phyloP scores from a whole-genome alignment of 2,888 invertebrate genomes.

The Apotomis capreana region DNA sequence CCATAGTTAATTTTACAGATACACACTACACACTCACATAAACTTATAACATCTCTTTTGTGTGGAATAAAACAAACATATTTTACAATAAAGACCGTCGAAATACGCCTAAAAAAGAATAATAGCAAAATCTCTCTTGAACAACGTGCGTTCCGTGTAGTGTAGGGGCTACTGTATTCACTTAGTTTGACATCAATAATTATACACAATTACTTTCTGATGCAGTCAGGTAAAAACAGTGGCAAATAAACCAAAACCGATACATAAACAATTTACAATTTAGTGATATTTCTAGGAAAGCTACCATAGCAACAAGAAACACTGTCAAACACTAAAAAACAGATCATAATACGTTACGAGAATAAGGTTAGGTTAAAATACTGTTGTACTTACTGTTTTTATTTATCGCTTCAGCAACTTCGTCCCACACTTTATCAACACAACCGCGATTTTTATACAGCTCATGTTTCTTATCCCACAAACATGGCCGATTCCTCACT shows the following conservation, averaged over 20 bases:
- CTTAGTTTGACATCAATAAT: background rate
- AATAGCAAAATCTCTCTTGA: background rate
- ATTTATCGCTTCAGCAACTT: slow-evolving; percentile 19
- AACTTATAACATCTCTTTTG: too few relatives aligned
- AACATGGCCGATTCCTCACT: slow-evolving; percentile 18
- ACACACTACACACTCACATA: too few relatives aligned
- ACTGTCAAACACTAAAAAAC: background rate
- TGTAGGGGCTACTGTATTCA: background rate
- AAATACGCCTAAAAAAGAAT: too few relatives aligned
- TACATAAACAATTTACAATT: background rate
- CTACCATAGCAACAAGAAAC: background rate
- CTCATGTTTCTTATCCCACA: slow-evolving; percentile 34
- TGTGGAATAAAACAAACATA: too few relatives aligned
- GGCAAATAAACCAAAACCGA: background rate
- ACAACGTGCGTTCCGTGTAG: background rate
- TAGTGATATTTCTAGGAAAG: background rate
- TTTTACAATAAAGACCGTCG: too few relatives aligned
- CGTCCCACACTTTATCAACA: slow-evolving; percentile 32
- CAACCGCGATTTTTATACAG: slow-evolving; percentile 28
- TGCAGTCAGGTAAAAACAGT: background rate
- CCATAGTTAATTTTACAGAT: too few relatives aligned
- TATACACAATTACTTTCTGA: too few relatives aligned
- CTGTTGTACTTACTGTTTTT: slow-evolving; percentile 30
- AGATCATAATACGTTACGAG: background rate
- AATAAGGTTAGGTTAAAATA: background rate